Evolutionary conservation across 2,113 vertebrate species (phyloP).

Genomic region (Piaya cayana): DNA sequence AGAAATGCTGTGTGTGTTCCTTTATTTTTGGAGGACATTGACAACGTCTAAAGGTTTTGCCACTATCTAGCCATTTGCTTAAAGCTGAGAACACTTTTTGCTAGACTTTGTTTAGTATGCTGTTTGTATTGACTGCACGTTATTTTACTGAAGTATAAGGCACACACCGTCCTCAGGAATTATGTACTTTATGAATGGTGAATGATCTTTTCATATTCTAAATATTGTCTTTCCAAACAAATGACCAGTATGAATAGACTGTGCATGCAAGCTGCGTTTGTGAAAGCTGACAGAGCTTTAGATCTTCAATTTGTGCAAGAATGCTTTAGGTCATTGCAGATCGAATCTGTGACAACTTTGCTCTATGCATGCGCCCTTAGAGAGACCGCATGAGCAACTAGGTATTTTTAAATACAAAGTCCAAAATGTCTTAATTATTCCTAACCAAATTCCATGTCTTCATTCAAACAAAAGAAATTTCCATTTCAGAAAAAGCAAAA

Average conservation of each 20-base stretch:
- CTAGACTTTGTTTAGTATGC: conserved; percentile 35
- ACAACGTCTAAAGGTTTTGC: background rate
- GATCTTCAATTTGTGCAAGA: conserved; percentile 45
- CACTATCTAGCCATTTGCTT: conserved; percentile 44
- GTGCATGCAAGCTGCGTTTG: conserved; percentile 71
- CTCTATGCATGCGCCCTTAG: conserved; percentile 58
- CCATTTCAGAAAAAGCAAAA: conserved; percentile 59
- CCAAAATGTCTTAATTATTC: conserved; percentile 49
- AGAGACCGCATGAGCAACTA: conserved; percentile 68
- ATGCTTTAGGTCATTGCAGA: conserved; percentile 18
- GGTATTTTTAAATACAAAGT: conserved; percentile 49
- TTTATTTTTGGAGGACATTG: background rate
- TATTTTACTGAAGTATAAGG: conserved; percentile 64
- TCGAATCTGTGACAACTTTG: conserved; percentile 27
- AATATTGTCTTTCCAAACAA: conserved; percentile 66
- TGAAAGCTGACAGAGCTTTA: conserved; percentile 41
- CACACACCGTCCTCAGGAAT: conserved; percentile 80
- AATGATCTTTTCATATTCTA: conserved; percentile 75
- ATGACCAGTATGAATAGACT: conserved; percentile 27
- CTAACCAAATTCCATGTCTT: conserved; percentile 36
- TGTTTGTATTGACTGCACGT: conserved; percentile 67
- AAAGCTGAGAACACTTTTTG: conserved; percentile 62
- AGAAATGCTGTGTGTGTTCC: background rate
- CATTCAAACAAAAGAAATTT: conserved; percentile 43
- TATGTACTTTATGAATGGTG: conserved; percentile 73